These are phyloP conservation scores for Acleris emargana DNA, from an alignment of 2,888 invertebrate species.

Conservation along the genomic window DNA sequence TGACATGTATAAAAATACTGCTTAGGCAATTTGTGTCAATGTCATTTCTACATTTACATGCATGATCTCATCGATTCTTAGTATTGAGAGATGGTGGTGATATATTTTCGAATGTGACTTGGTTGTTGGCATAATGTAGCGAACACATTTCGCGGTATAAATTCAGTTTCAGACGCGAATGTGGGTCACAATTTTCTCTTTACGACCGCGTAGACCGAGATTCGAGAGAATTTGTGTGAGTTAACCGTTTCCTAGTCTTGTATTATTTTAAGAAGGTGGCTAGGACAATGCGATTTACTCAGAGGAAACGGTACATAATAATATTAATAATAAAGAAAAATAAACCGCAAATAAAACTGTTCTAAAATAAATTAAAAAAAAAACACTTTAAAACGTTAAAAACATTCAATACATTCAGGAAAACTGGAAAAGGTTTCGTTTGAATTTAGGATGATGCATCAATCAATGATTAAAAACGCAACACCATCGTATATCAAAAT, in stretches of 20 bases:
- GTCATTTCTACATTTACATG: conserved; percentile 41
- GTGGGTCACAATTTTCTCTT: conserved; percentile 59
- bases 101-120: conserved; percentile 76
- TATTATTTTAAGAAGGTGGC: conserved; percentile 3
- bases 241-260: conserved; percentile 15
- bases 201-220: conserved; percentile 24
- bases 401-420: too few species aligned
- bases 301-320: too few species aligned
- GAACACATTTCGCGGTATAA: conserved; percentile 66
- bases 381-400: too few species aligned
- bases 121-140: conserved; percentile 59
- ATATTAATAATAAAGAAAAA: too few species aligned
- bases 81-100: conserved; percentile 51
- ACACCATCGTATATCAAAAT: too few species aligned
- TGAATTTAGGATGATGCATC: too few species aligned
- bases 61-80: conserved; percentile 66
- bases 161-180: conserved; percentile 68
- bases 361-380: too few species aligned
- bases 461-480: too few species aligned
- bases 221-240: conserved; percentile 17
- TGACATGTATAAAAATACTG: conserved; percentile 20
- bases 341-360: too few species aligned
- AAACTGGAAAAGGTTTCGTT: too few species aligned
- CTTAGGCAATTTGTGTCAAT: conserved; percentile 18
- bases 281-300: background rate